A percentile compares a stretch with the other conserved stretches of the same genome.
Evolutionary conservation across 2,113 vertebrate genomes (phyloP).

Genomic region (Potamarius usumacintae): DNA sequence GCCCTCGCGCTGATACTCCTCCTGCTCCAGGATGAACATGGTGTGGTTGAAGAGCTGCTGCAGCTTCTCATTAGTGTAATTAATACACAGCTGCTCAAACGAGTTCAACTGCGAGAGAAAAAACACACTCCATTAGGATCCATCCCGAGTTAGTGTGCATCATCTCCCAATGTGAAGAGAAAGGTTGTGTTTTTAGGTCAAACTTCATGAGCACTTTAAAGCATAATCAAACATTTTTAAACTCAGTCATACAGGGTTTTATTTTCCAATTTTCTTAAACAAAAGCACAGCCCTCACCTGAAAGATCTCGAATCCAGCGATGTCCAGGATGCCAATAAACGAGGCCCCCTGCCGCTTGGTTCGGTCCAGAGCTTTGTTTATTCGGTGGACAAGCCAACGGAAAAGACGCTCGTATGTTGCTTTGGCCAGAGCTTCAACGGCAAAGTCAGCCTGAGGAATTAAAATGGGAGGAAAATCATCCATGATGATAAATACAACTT

Average conservation of each 20-base stretch:
- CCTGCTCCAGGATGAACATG: constrained; percentile 99
- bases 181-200: neutral
- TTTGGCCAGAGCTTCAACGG: constrained; percentile 93
- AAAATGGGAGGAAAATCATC: neutral
- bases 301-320: constrained; percentile 98
- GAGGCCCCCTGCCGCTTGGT: constrained; percentile 97
- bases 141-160: neutral
- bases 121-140: neutral
- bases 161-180: neutral
- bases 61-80: constrained; percentile 98
- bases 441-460: constrained; percentile 88
- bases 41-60: constrained; percentile 99
- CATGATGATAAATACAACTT: neutral
- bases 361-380: constrained; percentile 95
- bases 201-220: neutral
- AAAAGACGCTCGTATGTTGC: constrained; percentile 97
- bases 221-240: no score
- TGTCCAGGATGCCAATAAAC: constrained; percentile 97
- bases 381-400: constrained; percentile 97
- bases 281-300: constrained; percentile 74
- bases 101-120: constrained; percentile 83
- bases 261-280: neutral
- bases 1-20: constrained; percentile 96
- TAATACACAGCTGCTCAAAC: constrained; percentile 98
- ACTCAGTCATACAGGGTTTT: neutral